Base-by-base conservation (phyloP, 1,140 invertebrate species). In the Notospermus geniculatus region DNA sequence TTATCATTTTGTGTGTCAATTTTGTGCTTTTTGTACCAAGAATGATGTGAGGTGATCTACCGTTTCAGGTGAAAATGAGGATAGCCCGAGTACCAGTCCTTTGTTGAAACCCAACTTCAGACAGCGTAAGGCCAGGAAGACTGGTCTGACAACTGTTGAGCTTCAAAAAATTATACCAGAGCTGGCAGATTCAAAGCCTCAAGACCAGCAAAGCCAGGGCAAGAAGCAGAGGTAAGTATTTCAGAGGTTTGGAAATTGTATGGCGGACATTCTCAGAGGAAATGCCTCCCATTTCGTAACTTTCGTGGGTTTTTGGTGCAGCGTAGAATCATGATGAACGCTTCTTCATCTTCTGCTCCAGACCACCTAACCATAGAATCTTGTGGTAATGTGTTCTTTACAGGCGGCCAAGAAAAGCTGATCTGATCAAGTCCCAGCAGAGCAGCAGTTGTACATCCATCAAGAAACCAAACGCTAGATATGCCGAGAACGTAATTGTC, bases 131-230 rank as follows among this genome's bases (percentile, higher is more conserved):
- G 70, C 76, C 19, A 66, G 81, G 11, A 82, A 82, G 61, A 79
- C 80, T 27, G 81, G 80, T 19, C 59, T 82, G 23, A 78, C 73
- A 22, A 77, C 76, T 17, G 71, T 81, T 9, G 79, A 83, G 64
- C 60, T 81, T 50, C 80, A 82, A 65, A 79, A 73, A 53, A 72
- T 71, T 13, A 77, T 77, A 60, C 78, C 78, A 19, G 78, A 80
- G 57, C 64, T 80, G n/a, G 68, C 67, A 32, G 73, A 74, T 50
- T 63, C 60, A 45, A 27, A 27, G n/a, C 46, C 4, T 36, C 32
- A 36, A 7, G 32, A 36, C 15, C 32, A 36, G 15, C 32, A 4
- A 15, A 36, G 32, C 32, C 4, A 36, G 15, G 32, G 15, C 4
- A 36, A 36, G 32, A 36, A 36, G 15, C 32, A 36, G 15, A 36